phyloP scores from a whole-genome alignment of 2,797 vertebrate species.

The Lacerta viridis region DNA sequence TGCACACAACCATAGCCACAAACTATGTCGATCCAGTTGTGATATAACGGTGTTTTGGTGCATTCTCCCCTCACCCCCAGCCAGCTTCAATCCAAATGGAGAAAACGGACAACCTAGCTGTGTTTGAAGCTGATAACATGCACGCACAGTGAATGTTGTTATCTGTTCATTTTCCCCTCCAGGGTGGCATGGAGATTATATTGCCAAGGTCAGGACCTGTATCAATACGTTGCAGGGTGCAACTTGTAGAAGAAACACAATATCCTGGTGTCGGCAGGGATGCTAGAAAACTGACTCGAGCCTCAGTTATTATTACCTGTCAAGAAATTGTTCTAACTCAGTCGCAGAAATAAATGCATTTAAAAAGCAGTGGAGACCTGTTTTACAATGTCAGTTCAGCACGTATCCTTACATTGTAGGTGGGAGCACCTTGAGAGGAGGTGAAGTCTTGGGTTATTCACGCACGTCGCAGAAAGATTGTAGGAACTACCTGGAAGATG shows the following conservation, averaged over 20 bases:
- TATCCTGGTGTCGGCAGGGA: not conserved
- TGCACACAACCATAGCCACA: too few species aligned
- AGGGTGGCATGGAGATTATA: slow-evolving; percentile 22
- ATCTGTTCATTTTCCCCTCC: not conserved
- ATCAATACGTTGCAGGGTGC: not conserved
- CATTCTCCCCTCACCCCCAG: too few species aligned
- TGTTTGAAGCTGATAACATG: too few species aligned
- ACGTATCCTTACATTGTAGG: not conserved
- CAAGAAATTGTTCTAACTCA: not conserved
- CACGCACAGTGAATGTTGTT: not conserved
- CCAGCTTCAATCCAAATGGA: too few species aligned
- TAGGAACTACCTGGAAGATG: not conserved
- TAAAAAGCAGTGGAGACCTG: not conserved
- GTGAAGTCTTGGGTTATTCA: not conserved
- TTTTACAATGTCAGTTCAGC: not conserved
- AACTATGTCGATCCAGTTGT: too few species aligned
- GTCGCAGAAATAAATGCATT: not conserved
- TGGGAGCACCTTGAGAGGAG: not conserved
- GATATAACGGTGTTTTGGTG: too few species aligned
- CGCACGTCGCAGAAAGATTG: not conserved
- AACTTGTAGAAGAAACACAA: not conserved
- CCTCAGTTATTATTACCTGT: not conserved
- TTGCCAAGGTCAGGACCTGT: slow-evolving; percentile 3
- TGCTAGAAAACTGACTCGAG: not conserved
- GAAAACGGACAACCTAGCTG: too few species aligned